Conservation (phyloP, 1,140 invertebrate species). For the Subanguina moxae region DNA sequence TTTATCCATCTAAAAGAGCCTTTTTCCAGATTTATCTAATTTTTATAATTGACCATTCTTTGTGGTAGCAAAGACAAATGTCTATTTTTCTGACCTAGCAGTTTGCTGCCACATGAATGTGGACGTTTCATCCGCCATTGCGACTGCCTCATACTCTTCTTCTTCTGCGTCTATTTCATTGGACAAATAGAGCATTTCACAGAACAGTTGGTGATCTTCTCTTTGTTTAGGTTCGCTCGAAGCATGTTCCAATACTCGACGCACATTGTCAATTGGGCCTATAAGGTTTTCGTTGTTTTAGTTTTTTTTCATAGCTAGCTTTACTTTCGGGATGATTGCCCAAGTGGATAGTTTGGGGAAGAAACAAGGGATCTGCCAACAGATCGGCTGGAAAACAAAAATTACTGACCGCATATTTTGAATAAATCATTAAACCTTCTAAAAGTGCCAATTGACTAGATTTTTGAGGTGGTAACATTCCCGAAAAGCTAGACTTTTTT, state of each 20-base stretch:
- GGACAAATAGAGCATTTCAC: conserved; percentile 46
- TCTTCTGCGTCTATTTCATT: conserved; percentile 26
- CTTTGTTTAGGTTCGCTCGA: neutral
- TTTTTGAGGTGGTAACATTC: no score
- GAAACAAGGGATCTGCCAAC: conserved; percentile 29
- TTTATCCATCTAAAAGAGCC: conserved; percentile 41
- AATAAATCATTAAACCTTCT: no score
- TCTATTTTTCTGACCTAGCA: conserved; percentile 10
- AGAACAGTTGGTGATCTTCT: conserved; percentile 17
- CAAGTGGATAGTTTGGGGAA: conserved; percentile 31
- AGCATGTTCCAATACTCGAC: conserved; percentile 27
- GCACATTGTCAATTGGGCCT: conserved; percentile 48
- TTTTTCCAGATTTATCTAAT: neutral
- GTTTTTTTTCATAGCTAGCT: conserved; percentile 7
- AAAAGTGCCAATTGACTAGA: no score
- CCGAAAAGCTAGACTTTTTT: no score
- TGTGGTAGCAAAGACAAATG: neutral
- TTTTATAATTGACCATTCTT: neutral
- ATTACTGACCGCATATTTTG: no score
- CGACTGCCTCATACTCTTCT: neutral
- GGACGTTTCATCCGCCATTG: conserved; percentile 13
- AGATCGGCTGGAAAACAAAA: conserved; percentile 6
- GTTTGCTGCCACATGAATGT: conserved; percentile 32
- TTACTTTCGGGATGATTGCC: conserved; percentile 34
- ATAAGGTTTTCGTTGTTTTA: neutral